Evolutionary conservation across 2,888 invertebrate genomes (phyloP).

Genomic region (Orthosia cruda): DNA sequence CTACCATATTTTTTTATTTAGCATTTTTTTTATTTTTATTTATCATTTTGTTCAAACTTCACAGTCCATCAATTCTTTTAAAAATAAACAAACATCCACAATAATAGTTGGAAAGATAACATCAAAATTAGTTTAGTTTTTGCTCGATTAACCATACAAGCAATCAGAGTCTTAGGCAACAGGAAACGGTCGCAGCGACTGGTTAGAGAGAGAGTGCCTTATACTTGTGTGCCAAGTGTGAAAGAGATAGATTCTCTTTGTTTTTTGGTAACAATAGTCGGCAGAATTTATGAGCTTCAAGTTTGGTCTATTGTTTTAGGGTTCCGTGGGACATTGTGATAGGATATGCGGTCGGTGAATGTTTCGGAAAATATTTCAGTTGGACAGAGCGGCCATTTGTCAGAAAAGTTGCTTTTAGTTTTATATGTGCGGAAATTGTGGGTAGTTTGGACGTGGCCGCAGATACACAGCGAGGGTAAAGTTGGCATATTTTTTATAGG

Average conservation of each 20-base stretch:
- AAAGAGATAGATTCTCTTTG: constrained; percentile 62
- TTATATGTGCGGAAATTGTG: constrained; percentile 36
- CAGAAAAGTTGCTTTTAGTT: constrained; percentile 49
- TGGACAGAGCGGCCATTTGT: constrained; percentile 42
- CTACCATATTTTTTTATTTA: no score
- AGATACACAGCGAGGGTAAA: neutral
- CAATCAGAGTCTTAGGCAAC: constrained; percentile 61
- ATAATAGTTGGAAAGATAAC: constrained; percentile 55
- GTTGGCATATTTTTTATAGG: constrained; percentile 1
- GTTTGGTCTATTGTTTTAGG: constrained; percentile 73
- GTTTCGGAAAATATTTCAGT: constrained; percentile 60
- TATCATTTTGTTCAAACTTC: neutral
- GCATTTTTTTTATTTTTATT: no score
- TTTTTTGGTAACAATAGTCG: constrained; percentile 75
- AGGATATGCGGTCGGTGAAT: constrained; percentile 62
- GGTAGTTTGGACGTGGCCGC: neutral
- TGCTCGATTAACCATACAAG: constrained; percentile 70
- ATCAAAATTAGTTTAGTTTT: constrained; percentile 70
- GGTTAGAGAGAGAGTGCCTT: constrained; percentile 33
- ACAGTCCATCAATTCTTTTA: constrained; percentile 9
- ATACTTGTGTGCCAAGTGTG: constrained; percentile 13
- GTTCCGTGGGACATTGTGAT: constrained; percentile 60
- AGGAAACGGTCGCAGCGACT: constrained; percentile 57
- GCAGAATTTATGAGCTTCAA: constrained; percentile 72
- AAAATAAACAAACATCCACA: constrained; percentile 47